Evolutionary conservation across 2,797 vertebrate genomes (phyloP).

Genomic region (Ctenochaetus hawaiiensis): DNA sequence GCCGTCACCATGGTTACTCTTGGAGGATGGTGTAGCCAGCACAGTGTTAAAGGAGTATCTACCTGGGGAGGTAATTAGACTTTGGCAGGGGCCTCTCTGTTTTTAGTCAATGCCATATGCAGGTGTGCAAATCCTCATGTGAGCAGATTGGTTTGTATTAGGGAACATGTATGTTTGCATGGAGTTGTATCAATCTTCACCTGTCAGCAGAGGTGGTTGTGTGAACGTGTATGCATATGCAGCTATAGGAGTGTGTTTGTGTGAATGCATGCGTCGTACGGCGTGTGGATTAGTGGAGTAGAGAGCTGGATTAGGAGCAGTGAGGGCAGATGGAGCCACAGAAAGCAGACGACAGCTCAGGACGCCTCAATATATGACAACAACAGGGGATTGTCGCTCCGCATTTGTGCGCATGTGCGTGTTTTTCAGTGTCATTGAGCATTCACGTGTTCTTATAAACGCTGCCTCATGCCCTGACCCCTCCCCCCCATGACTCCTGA

Average conservation of each 20-base stretch:
- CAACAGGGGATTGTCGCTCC: constrained; percentile 67
- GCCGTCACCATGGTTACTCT: background rate
- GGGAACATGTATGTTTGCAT: background rate
- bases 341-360: constrained; percentile 72
- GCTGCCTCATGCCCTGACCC: constrained; percentile 74
- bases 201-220: background rate
- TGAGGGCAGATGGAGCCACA: constrained; percentile 66
- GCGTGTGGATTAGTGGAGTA: constrained; percentile 53
- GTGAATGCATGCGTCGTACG: background rate
- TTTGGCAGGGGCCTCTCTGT: background rate
- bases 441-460: constrained; percentile 69
- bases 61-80: constrained; percentile 36
- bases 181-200: background rate
- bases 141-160: constrained; percentile 6
- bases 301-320: constrained; percentile 69
- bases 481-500: constrained; percentile 57
- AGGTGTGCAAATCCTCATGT: background rate
- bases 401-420: constrained; percentile 56
- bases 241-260: constrained; percentile 11
- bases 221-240: background rate
- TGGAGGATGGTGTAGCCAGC: background rate
- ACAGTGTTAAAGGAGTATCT: background rate
- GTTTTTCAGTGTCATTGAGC: constrained; percentile 53
- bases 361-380: constrained; percentile 67
- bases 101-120: background rate